Percentiles rank a stretch among this genome's conserved stretches.
These are phyloP conservation scores for Tinea semifulvella DNA, from an alignment of 2,888 invertebrate species.

Conservation along the genomic window DNA sequence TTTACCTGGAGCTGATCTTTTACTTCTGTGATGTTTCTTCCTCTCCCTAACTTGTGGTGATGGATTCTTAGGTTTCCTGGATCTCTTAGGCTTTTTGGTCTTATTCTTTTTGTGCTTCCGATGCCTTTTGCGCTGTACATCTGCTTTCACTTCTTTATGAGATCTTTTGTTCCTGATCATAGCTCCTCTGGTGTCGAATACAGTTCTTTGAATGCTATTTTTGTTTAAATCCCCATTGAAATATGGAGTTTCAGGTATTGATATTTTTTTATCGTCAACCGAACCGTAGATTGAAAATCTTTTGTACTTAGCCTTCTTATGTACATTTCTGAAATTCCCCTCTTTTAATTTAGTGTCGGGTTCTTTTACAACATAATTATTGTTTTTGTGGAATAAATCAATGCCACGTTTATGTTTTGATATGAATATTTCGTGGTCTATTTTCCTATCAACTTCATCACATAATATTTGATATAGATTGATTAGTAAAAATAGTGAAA, in stretches of 20 bases:
- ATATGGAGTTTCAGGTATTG: slow-evolving; percentile 32
- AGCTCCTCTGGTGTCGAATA: slow-evolving; percentile 25
- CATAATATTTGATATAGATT: too few species aligned
- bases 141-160: slow-evolving; percentile 14
- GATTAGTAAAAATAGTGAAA: too few species aligned
- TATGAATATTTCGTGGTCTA: too few species aligned
- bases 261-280: slow-evolving; percentile 25
- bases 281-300: too few species aligned
- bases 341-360: too few species aligned
- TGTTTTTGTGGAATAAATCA: too few species aligned
- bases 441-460: too few species aligned
- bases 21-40: not conserved
- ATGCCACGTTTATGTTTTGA: too few species aligned
- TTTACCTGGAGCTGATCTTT: slow-evolving; percentile 4
- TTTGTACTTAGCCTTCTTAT: too few species aligned
- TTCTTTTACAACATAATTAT: too few species aligned
- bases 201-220: slow-evolving; percentile 34
- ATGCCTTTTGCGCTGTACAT: too few species aligned
- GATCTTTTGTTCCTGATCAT: slow-evolving; percentile 26
- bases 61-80: not conserved
- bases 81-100: not conserved
- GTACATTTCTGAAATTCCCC: too few species aligned
- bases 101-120: not conserved
- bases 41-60: not conserved
- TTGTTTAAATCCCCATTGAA: slow-evolving; percentile 28